Evolutionary conservation across 2,797 vertebrate genomes (phyloP).

Genomic region (Poecile montanus): DNA sequence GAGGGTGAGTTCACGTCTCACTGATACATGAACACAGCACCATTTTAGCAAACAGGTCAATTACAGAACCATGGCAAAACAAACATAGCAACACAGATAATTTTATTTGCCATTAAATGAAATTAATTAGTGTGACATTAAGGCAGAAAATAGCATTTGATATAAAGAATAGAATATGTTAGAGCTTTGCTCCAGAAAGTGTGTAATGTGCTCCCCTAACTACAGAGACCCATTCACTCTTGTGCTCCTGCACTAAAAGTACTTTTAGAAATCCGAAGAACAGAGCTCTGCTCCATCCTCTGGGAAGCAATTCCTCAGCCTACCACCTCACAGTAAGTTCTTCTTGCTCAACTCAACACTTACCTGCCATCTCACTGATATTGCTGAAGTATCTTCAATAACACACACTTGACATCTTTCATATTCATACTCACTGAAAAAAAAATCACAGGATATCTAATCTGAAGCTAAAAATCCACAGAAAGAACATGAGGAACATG

Average conservation of each 20-base stretch:
- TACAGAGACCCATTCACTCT: background rate
- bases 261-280: background rate
- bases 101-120: background rate
- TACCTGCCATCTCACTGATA: background rate
- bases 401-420: background rate
- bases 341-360: background rate
- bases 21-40: background rate
- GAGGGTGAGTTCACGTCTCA: background rate
- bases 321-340: background rate
- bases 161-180: background rate
- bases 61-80: background rate
- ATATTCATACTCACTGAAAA: background rate
- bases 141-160: background rate
- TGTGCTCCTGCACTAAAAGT: background rate
- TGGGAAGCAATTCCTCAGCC: background rate
- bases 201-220: background rate
- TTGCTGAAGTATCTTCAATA: background rate
- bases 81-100: background rate
- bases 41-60: background rate
- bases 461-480: background rate
- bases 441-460: background rate
- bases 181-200: background rate
- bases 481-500: background rate
- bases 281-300: background rate
- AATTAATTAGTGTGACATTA: background rate